Evolutionary conservation across 2,888 invertebrate species (phyloP).

Genomic region (Eueremaeus valkanovi): DNA sequence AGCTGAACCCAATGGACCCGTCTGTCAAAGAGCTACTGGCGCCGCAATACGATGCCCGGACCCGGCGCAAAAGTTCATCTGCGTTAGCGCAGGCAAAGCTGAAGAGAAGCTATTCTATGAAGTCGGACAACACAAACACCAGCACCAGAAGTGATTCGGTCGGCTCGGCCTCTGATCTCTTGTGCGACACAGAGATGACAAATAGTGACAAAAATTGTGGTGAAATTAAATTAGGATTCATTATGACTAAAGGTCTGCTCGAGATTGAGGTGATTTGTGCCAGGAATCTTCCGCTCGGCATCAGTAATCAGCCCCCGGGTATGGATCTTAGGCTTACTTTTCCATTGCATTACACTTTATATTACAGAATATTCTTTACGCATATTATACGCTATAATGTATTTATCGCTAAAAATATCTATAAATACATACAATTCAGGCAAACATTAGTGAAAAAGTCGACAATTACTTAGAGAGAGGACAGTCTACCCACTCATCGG

Average conservation of each 20-base stretch:
- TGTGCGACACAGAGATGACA: constrained; percentile 1
- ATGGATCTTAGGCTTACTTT: no score
- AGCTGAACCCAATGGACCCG: constrained; percentile 26
- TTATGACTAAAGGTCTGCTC: constrained; percentile 83
- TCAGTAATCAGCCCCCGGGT: constrained; percentile 66
- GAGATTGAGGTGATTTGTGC: constrained; percentile 79
- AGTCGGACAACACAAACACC: constrained; percentile 23
- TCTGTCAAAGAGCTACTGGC: constrained; percentile 9
- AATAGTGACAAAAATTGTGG: constrained; percentile 51
- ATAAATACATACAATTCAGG: no score
- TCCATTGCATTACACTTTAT: no score
- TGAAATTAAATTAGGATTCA: constrained; percentile 79
- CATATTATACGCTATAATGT: no score
- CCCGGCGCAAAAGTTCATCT: constrained; percentile 40
- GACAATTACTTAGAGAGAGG: no score
- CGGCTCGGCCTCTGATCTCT: constrained; percentile 18
- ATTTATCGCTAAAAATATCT: no score
- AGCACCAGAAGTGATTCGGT: not conserved
- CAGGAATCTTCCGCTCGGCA: constrained; percentile 64
- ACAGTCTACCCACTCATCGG: no score
- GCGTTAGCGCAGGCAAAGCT: constrained; percentile 28
- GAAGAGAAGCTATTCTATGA: constrained; percentile 15
- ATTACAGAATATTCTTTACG: no score
- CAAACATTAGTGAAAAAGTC: no score
- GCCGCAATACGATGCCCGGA: constrained; percentile 3